These are phyloP conservation scores for Indri indri DNA, from an alignment of 2,113 vertebrate genomes.

Conservation along the genomic window DNA sequence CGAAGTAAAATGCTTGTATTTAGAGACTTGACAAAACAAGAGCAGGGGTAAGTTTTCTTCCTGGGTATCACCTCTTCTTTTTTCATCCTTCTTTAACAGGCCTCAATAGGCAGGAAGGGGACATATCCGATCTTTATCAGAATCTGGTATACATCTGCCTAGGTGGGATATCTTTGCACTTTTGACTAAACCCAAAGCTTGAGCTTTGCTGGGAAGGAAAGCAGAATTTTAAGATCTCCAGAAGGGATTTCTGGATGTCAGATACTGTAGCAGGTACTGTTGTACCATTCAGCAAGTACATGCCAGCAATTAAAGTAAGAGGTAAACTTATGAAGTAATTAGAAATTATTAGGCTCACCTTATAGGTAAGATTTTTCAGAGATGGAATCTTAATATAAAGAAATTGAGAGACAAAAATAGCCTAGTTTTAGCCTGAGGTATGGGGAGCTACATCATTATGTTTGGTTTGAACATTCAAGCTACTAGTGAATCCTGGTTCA, in stretches of 20 bases:
- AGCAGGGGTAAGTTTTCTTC: constrained; percentile 1
- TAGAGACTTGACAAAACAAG: background rate
- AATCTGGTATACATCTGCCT: background rate
- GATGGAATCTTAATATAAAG: background rate
- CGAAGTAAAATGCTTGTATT: background rate
- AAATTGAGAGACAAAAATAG: background rate
- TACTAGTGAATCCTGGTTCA: background rate
- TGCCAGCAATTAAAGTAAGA: background rate
- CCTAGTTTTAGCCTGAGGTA: background rate
- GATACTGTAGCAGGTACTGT: background rate
- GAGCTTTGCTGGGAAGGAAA: background rate
- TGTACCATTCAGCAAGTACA: background rate
- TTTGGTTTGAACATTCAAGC: constrained; percentile 1
- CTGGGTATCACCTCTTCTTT: background rate
- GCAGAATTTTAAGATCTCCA: background rate
- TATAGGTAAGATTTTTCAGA: background rate
- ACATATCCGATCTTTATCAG: background rate
- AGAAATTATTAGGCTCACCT: background rate
- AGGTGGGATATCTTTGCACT: background rate
- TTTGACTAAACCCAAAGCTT: constrained; percentile 12
- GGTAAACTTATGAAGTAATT: background rate
- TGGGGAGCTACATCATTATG: background rate
- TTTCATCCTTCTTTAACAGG: background rate
- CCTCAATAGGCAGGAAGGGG: background rate
- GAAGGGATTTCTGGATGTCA: background rate